These are phyloP conservation scores for Rhinogobio ventralis DNA, from an alignment of 2,797 vertebrate genomes.

Conservation along the genomic window DNA sequence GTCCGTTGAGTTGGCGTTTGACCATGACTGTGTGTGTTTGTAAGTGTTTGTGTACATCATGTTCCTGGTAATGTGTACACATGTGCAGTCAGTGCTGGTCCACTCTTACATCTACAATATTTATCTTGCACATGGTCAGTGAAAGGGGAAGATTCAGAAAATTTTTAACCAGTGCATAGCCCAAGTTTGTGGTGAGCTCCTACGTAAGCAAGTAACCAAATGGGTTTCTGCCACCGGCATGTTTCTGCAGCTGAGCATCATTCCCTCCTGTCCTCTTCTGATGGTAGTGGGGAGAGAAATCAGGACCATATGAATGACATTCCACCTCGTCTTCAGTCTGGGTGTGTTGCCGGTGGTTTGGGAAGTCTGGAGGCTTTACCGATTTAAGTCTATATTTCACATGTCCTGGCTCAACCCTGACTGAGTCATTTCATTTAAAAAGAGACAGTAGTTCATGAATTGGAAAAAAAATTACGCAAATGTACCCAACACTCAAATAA, in stretches of 20 bases:
- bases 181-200: conserved; percentile 48
- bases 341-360: conserved; percentile 76
- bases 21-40: background rate
- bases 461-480: conserved; percentile 9
- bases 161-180: conserved; percentile 59
- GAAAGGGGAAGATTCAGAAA: conserved; percentile 52
- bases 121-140: background rate
- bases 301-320: conserved; percentile 78
- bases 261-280: conserved; percentile 49
- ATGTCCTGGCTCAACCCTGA: conserved; percentile 65
- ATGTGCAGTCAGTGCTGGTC: background rate
- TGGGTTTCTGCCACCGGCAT: conserved; percentile 42
- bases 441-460: conserved; percentile 31
- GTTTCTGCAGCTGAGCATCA: conserved; percentile 40
- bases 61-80: background rate
- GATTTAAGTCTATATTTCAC: conserved; percentile 73
- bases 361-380: conserved; percentile 74
- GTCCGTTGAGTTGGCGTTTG: background rate
- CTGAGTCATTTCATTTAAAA: conserved; percentile 65
- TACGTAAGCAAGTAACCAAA: conserved; percentile 57
- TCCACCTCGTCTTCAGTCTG: conserved; percentile 69
- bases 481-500: background rate
- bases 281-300: conserved; percentile 68
- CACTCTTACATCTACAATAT: background rate
- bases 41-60: background rate